Percentiles rank a stretch among this genome's conserved stretches.
Evolutionary conservation across 2,888 invertebrate genomes (phyloP).

Genomic region (Apamea monoglypha): DNA sequence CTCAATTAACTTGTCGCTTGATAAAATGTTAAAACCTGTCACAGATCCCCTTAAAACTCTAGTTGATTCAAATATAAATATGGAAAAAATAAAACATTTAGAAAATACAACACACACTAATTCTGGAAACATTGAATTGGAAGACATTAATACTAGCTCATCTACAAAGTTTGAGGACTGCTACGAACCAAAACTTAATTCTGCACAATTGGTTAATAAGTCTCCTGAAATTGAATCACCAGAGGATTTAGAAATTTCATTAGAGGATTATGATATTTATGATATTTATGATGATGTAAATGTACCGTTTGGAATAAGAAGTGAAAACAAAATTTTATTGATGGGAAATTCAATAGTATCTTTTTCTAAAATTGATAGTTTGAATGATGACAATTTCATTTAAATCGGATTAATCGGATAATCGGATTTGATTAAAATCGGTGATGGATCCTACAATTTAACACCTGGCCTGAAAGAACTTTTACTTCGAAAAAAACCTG

Average conservation of each 20-base stretch:
- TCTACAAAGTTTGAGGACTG: not conserved
- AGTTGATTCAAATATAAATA: not conserved
- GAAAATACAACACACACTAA: not conserved
- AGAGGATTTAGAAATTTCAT: not conserved
- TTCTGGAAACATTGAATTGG: not conserved
- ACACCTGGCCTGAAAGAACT: not conserved
- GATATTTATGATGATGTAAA: not conserved
- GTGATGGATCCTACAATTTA: not conserved
- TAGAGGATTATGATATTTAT: not conserved
- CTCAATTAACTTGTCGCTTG: not conserved
- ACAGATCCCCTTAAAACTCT: not conserved
- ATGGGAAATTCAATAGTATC: not conserved
- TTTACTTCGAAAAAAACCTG: not conserved
- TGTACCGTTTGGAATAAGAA: not conserved
- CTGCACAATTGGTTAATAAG: not conserved
- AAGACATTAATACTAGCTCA: not conserved
- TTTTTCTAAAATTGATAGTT: not conserved
- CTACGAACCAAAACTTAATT: not conserved
- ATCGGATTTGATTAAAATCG: not conserved
- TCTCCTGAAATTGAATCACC: not conserved
- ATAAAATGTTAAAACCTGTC: slow-evolving; percentile 1
- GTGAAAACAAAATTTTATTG: not conserved
- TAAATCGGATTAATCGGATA: too few species aligned
- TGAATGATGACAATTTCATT: not conserved
- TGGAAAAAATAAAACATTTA: not conserved